Evolutionary conservation across 1,140 invertebrate genomes (phyloP).

Genomic region (Euwallacea similis): DNA sequence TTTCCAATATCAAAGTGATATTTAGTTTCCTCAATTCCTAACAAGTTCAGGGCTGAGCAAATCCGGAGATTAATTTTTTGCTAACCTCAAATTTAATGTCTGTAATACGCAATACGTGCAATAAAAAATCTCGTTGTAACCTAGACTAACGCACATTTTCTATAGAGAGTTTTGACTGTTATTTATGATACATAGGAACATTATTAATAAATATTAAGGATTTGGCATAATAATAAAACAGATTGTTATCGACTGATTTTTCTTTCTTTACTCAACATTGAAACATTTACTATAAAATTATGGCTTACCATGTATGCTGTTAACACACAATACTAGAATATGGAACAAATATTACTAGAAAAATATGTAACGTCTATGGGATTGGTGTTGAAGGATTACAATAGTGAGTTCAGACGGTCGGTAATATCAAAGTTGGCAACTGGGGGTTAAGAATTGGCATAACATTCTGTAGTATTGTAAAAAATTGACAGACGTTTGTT

Average conservation of each 20-base stretch:
- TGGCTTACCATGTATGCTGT: not conserved
- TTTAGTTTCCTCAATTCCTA: too few relatives aligned
- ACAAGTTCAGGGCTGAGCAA: too few relatives aligned
- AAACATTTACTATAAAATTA: constrained; percentile 28
- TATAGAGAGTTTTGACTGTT: constrained; percentile 35
- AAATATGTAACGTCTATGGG: constrained; percentile 27
- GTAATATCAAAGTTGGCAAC: constrained; percentile 1
- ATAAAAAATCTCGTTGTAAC: constrained; percentile 10
- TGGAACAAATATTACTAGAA: constrained; percentile 25
- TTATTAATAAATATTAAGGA: constrained; percentile 2
- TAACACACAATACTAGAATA: constrained; percentile 4
- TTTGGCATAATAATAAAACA: constrained; percentile 20
- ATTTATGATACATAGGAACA: constrained; percentile 7
- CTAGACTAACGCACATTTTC: constrained; percentile 19
- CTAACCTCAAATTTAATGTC: too few relatives aligned
- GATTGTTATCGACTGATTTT: not conserved
- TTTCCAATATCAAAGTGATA: too few relatives aligned
- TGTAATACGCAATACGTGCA: constrained; percentile 9
- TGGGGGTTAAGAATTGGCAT: too few relatives aligned
- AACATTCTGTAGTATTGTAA: too few relatives aligned
- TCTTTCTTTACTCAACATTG: constrained; percentile 12
- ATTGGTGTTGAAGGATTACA: constrained; percentile 24
- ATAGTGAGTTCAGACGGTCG: not conserved
- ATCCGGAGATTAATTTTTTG: too few relatives aligned
- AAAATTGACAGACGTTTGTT: too few relatives aligned